Conservation (phyloP, 2,888 invertebrate species). For the Odontocerum albicorne region DNA sequence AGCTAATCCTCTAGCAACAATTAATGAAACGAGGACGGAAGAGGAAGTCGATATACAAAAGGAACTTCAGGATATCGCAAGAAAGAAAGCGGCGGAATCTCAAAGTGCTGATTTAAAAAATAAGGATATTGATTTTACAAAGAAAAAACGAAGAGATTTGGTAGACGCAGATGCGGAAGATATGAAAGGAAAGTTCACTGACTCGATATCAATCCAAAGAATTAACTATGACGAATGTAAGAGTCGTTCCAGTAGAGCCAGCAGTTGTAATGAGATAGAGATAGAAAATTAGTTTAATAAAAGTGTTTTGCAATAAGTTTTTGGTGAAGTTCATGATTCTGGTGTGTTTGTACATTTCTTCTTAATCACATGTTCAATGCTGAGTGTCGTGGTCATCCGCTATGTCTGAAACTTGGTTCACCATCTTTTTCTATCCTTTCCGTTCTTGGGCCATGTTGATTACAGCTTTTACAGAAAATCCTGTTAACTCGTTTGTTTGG, state of each 20-base stretch:
- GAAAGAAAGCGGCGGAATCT: slow-evolving; percentile 31
- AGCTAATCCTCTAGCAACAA: slow-evolving; percentile 42
- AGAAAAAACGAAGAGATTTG: slow-evolving; percentile 26
- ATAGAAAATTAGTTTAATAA: slow-evolving; percentile 52
- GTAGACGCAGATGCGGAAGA: slow-evolving; percentile 18
- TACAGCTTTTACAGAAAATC: too few relatives aligned
- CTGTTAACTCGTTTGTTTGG: too few relatives aligned
- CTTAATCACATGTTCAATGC: too few relatives aligned
- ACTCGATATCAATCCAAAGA: slow-evolving; percentile 17
- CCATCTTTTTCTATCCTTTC: too few relatives aligned
- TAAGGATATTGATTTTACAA: slow-evolving; percentile 22
- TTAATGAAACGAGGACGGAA: slow-evolving; percentile 46
- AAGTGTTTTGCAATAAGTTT: too few relatives aligned
- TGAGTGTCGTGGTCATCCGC: too few relatives aligned
- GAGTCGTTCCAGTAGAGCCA: slow-evolving; percentile 56
- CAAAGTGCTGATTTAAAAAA: slow-evolving; percentile 16
- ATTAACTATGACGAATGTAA: slow-evolving; percentile 45
- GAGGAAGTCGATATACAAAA: slow-evolving; percentile 43
- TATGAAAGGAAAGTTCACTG: slow-evolving; percentile 43
- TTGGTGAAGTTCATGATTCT: too few relatives aligned
- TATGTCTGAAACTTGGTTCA: too few relatives aligned
- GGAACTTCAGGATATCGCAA: slow-evolving; percentile 43
- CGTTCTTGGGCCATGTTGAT: too few relatives aligned
- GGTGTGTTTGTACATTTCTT: too few relatives aligned
- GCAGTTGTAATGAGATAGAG: slow-evolving; percentile 49